These are phyloP conservation scores for Spermophilus dauricus DNA, from an alignment of 2,113 vertebrate species.

Conservation along the genomic window DNA sequence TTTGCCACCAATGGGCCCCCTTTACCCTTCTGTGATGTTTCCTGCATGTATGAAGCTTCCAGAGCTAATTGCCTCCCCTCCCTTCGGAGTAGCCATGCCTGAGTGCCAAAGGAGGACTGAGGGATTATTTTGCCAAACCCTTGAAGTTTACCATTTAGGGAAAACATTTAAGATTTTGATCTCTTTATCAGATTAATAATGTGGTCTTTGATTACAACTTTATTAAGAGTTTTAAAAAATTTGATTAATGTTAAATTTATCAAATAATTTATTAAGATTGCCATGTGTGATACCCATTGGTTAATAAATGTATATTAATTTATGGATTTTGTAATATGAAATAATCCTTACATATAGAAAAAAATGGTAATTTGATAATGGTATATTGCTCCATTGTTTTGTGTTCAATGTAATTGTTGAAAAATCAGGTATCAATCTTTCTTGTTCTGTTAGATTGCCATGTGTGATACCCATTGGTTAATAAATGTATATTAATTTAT, in stretches of 20 bases:
- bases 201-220: neutral
- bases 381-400: neutral
- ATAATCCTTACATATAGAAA: neutral
- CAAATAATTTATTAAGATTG: slow-evolving; percentile 16
- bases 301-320: neutral
- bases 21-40: neutral
- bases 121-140: neutral
- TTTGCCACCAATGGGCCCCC: neutral
- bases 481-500: neutral
- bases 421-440: neutral
- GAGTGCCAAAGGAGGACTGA: neutral
- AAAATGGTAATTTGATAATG: neutral
- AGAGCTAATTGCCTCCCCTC: neutral
- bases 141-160: neutral
- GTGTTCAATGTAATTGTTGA: neutral
- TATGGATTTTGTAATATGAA: neutral
- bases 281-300: neutral
- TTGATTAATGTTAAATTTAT: neutral
- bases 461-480: neutral
- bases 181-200: slow-evolving; percentile 5
- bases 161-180: neutral
- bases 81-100: neutral
- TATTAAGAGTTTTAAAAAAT: neutral
- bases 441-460: neutral
- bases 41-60: neutral